Base-by-base conservation (phyloP, 2,888 invertebrate genomes). In the Chrysolina oricalcia region DNA sequence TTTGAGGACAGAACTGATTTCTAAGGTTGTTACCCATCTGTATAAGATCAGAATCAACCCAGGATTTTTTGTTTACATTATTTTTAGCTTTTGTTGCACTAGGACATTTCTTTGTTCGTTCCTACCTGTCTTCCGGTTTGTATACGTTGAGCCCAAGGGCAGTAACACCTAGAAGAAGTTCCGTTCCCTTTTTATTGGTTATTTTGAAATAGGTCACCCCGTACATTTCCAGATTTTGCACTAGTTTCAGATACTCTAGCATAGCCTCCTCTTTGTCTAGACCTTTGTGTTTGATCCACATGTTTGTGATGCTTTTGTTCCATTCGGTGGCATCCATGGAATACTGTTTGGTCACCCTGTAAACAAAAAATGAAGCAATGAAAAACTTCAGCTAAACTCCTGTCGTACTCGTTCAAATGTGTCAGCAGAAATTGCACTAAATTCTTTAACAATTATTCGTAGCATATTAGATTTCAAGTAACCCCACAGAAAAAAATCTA, bases 151-250 rank as follows among this genome's bases (percentile, higher is more conserved):
- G 92, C 13, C 99, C 99, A 62, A 99, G 91, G 6, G 99, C 98
- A 89, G 98, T 98, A 59, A 99, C 98, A 40, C 99, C 99, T 75
- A 99, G 91, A 93, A 97, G 96, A 65, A 99, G 92, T 85, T 98
- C 97, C 19, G 98, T 98, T 83, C 98, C 98, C 90, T 98, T 98
- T 91, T 98, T 98, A 91, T 99, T 99, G 85, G 96, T 94, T 87
- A 99, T 99, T 89, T 98, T 97, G 90, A 98, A 99, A 90, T 98
- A 99, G 90, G 97, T 97, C 81, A 98, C 97, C 82, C 98, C 98
- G 89, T 98, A 98, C 98, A 98, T 98, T 91, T 98, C 98, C 83
- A 98, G 91, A 90, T 98, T 98, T 91, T 98, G 97, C 76, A 97
- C 97, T 82, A 98, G 95, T 91, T 98, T 98, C 84, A 99, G 91